Evolutionary conservation across 2,113 vertebrate species (phyloP).

Genomic region (Pavo muticus): DNA sequence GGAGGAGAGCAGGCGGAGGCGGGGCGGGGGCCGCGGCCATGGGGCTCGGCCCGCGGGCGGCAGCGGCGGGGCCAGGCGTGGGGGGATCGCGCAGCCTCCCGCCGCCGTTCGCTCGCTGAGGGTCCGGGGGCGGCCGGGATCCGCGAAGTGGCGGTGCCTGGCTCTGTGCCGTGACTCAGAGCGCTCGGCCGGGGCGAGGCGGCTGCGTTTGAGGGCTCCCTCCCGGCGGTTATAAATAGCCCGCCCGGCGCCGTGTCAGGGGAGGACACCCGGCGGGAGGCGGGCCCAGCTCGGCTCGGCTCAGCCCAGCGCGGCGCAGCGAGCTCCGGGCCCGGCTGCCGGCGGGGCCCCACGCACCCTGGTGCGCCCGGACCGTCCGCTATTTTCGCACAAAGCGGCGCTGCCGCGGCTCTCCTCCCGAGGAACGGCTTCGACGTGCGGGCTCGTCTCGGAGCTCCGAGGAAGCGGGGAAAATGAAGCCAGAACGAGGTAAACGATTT

Average conservation of each 20-base stretch:
- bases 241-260: slow-evolving; percentile 39
- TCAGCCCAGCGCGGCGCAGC: neutral
- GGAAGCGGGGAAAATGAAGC: slow-evolving; percentile 87
- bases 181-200: neutral
- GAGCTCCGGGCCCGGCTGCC: slow-evolving; percentile 35
- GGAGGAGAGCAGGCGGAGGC: neutral
- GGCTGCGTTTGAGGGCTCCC: no score
- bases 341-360: no score
- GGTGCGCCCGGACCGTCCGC: neutral
- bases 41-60: neutral
- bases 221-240: slow-evolving; percentile 66
- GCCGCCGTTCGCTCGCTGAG: neutral
- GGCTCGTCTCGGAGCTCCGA: neutral
- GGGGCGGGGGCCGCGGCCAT: neutral
- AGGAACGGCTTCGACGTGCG: accelerated
- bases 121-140: neutral
- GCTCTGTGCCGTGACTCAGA: slow-evolving; percentile 33
- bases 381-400: neutral
- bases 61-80: neutral
- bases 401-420: neutral
- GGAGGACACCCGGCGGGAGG: slow-evolving; percentile 43
- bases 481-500: slow-evolving; percentile 90
- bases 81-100: neutral
- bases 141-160: neutral
- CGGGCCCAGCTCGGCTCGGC: neutral